phyloP scores from a whole-genome alignment of 2,888 invertebrate genomes.

The Drosophila setosimentum region DNA sequence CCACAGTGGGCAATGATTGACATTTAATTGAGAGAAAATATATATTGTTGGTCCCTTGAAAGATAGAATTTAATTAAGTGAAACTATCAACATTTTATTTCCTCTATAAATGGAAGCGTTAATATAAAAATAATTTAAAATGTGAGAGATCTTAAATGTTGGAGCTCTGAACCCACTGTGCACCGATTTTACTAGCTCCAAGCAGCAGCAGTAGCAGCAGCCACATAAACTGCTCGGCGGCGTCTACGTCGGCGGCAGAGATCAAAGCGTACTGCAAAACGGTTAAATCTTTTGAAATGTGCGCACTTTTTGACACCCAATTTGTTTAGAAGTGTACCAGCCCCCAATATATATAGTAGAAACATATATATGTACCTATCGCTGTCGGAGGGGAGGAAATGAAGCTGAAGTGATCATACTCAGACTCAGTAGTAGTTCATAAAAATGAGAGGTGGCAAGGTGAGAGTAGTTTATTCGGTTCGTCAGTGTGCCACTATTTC shows the following conservation, averaged over 20 bases:
- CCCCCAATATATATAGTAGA: constrained; percentile 16
- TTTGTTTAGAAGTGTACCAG: constrained; percentile 78
- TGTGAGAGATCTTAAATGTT: not conserved
- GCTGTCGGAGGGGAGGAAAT: not conserved
- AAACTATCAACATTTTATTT: too few species aligned
- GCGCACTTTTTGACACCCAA: constrained; percentile 83
- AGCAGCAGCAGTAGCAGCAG: constrained; percentile 43
- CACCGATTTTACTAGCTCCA: constrained; percentile 25
- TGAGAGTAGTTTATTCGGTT: constrained; percentile 41
- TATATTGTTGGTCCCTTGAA: not conserved
- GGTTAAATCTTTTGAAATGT: constrained; percentile 82
- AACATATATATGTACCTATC: not conserved
- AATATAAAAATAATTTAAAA: not conserved
- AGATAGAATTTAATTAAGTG: not conserved
- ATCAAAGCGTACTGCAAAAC: constrained; percentile 75
- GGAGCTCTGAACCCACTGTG: constrained; percentile 50
- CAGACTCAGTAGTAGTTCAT: constrained; percentile 56
- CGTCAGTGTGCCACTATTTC: constrained; percentile 65
- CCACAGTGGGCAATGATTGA: constrained; percentile 38
- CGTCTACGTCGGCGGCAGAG: constrained; percentile 67
- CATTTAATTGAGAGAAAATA: not conserved
- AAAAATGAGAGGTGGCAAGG: constrained; percentile 53
- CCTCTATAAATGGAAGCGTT: not conserved
- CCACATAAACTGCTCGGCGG: constrained; percentile 58
- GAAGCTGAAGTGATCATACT: not conserved